Evolutionary conservation across 2,888 invertebrate genomes (phyloP), one percentile per base, ranked within the genome.

Genomic region (Drosophila merina): DNA sequence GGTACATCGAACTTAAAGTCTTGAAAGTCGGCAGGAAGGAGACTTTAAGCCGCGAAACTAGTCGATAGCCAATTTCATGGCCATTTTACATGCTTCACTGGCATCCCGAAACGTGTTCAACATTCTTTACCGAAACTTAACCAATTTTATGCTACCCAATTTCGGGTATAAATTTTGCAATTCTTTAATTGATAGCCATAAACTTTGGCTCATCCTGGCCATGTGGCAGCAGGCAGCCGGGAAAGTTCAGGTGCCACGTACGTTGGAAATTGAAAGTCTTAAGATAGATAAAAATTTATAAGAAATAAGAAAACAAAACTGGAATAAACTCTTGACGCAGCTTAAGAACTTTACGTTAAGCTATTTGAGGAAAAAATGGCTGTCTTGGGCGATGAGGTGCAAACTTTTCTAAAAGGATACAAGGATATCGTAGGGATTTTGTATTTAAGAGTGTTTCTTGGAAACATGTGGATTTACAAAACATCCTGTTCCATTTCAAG

Each of bases 251-350:
- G 40, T 57, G 57, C 40, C 38, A 40, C 60, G 40, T 48, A 48
- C 57, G 57, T 42, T 26, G 8, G 8, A 60, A 57, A 60, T 60
- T 57, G 60, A 57, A 48, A 28, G 60, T 26, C 48, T 57, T 31
- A 31, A 26, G 7, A 40, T 2, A 60, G 48, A 48, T 48, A 40
- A 30, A 54, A 59, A 30, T 30, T 9, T 20, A 2, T 20, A 14
- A 4, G 28, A 28, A 5, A 28, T 14, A 28, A n/a, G 47, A 48
- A 47, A 60, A 57, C 14, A 40, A 30, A 47, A 9, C 47, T 30
- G 1, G 12, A 60, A 60, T 56, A 60, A 47, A 30, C 54, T 36
- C 42, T 31, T 10, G 42, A 25, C 8, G n/a, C 4, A 26, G 42
- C 14, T 44, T 26, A 28, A 28, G 31, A 55, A 55, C 45, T 45